Percentiles rank a stretch among this genome's conserved stretches.
These are phyloP conservation scores for Lineus longissimus DNA, from an alignment of 1,140 invertebrate species.

Conservation along the genomic window DNA sequence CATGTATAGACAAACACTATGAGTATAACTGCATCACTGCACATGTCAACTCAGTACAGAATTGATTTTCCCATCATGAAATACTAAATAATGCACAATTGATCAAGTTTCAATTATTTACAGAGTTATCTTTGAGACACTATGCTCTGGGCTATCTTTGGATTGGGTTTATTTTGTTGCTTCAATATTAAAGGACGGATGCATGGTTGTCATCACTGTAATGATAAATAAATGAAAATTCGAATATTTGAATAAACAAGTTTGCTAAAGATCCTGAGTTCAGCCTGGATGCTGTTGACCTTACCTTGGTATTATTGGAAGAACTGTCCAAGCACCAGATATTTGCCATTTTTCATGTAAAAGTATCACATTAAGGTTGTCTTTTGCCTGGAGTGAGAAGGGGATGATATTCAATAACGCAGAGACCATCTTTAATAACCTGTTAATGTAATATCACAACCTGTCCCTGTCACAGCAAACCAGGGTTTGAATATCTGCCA, in stretches of 20 bases:
- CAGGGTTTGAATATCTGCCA: too few relatives aligned
- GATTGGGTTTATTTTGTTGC: neutral
- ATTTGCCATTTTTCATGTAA: conserved; percentile 62
- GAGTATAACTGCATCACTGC: neutral
- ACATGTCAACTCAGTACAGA: neutral
- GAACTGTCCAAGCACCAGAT: conserved; percentile 65
- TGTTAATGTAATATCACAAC: too few relatives aligned
- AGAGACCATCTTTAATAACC: too few relatives aligned
- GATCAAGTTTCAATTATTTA: neutral
- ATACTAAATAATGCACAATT: neutral
- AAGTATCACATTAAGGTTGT: conserved; percentile 54
- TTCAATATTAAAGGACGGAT: neutral
- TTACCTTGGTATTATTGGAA: conserved; percentile 61
- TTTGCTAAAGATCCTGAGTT: neutral
- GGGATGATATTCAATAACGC: too few relatives aligned
- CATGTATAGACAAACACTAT: conserved; percentile 11
- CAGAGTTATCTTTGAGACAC: neutral
- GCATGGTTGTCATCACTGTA: too few relatives aligned
- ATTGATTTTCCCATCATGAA: neutral
- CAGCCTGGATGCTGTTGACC: neutral
- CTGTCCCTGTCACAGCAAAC: too few relatives aligned
- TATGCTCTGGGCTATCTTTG: neutral
- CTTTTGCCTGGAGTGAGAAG: too few relatives aligned
- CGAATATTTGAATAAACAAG: neutral
- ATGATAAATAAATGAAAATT: neutral